These are phyloP conservation scores for Belgica antarctica DNA, from an alignment of 2,888 invertebrate species.

Conservation along the genomic window DNA sequence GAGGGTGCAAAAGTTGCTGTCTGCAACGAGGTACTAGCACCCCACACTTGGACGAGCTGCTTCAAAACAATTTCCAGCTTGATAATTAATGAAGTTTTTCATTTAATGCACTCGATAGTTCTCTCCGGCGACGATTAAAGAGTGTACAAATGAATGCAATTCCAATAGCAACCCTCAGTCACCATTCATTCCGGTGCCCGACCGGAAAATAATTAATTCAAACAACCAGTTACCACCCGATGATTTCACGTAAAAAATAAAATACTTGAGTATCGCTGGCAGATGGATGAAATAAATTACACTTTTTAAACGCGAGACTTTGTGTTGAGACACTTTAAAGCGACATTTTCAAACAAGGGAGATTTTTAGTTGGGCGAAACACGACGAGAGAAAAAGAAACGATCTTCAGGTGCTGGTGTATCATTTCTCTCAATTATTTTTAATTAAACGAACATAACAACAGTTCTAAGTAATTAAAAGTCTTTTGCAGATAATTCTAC, in stretches of 20 bases:
- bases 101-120: too few species aligned
- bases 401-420: constrained; percentile 12
- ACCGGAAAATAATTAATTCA: constrained; percentile 41
- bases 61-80: constrained; percentile 16
- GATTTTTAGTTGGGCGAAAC: constrained; percentile 7
- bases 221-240: constrained; percentile 37
- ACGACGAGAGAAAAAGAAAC: neutral
- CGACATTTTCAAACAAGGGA: neutral
- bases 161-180: constrained; percentile 19
- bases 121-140: neutral
- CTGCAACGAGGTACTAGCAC: neutral
- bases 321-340: neutral
- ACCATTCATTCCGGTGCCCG: too few species aligned
- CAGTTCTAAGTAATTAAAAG: constrained; percentile 6
- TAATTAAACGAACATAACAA: constrained; percentile 1
- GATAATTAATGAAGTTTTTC: constrained; percentile 38
- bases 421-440: neutral
- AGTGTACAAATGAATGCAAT: constrained; percentile 12
- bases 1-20: neutral
- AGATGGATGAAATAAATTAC: constrained; percentile 29
- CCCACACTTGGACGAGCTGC: neutral
- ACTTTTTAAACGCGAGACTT: neutral
- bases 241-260: neutral
- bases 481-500: neutral
- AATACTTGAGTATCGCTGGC: neutral